These are phyloP conservation scores for Drosophila niveifrons DNA, from an alignment of 2,888 invertebrate species.

Conservation along the genomic window DNA sequence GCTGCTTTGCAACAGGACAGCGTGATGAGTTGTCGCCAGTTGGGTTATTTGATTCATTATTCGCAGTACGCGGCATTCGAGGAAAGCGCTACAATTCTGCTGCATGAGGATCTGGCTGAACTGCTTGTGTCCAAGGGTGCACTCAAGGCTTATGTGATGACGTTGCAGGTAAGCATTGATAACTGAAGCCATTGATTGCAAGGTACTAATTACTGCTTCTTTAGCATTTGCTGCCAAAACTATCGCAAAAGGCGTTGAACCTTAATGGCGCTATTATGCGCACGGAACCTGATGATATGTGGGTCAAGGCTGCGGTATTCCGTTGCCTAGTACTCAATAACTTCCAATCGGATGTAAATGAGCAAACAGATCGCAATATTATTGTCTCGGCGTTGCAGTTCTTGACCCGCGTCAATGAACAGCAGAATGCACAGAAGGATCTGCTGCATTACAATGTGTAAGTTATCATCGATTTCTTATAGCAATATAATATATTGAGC, in stretches of 20 bases:
- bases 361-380: slow-evolving; percentile 80
- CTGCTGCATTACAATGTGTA: slow-evolving; percentile 86
- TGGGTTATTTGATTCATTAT: slow-evolving; percentile 68
- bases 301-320: slow-evolving; percentile 80
- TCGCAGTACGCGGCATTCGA: slow-evolving; percentile 77
- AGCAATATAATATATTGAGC: neutral
- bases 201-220: neutral
- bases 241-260: slow-evolving; percentile 71
- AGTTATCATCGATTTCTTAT: slow-evolving; percentile 24
- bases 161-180: slow-evolving; percentile 71
- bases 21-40: slow-evolving; percentile 68
- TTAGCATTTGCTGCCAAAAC: slow-evolving; percentile 77
- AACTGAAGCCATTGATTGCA: neutral
- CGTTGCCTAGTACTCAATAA: slow-evolving; percentile 82
- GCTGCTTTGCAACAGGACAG: slow-evolving; percentile 61
- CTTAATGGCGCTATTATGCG: slow-evolving; percentile 72
- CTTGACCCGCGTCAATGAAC: slow-evolving; percentile 82
- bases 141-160: slow-evolving; percentile 73
- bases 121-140: slow-evolving; percentile 65
- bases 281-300: slow-evolving; percentile 69
- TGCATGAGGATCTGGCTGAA: slow-evolving; percentile 81
- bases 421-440: slow-evolving; percentile 79
- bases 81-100: slow-evolving; percentile 77
- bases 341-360: slow-evolving; percentile 77
- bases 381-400: slow-evolving; percentile 73